phyloP scores from a whole-genome alignment of 2,113 vertebrate species.

The Terrapene triunguis region DNA sequence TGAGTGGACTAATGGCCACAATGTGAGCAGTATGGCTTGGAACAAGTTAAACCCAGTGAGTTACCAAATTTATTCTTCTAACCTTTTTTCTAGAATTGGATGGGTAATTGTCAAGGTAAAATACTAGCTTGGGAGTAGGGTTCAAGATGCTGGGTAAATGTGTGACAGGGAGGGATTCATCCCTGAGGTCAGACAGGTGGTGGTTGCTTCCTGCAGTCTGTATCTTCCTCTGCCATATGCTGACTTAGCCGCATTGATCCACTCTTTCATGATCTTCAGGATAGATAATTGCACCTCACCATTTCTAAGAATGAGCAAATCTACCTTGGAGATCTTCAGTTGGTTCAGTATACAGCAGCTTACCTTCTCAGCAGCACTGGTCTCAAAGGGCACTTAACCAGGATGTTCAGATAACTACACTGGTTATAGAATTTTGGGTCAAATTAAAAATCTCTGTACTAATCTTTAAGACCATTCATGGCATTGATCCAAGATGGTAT shows the following conservation, averaged over 20 bases:
- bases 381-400: not conserved
- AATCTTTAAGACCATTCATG: not conserved
- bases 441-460: not conserved
- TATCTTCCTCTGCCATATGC: not conserved
- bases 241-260: not conserved
- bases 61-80: not conserved
- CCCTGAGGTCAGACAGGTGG: not conserved
- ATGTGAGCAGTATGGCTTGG: slow-evolving; percentile 89
- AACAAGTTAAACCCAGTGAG: slow-evolving; percentile 89
- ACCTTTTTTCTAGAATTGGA: not conserved
- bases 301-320: not conserved
- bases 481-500: not conserved
- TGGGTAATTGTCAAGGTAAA: not conserved
- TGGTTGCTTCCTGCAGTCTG: not conserved
- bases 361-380: not conserved
- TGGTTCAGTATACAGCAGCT: not conserved
- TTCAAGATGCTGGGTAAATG: not conserved
- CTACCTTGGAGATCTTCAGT: not conserved
- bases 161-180: not conserved
- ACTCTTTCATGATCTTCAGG: not conserved
- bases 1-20: slow-evolving; percentile 81
- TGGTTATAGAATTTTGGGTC: not conserved
- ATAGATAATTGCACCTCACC: not conserved
- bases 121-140: not conserved
- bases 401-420: rapidly evolving